Evolutionary conservation across 2,113 vertebrate genomes (phyloP).

Genomic region (Geococcyx californianus): DNA sequence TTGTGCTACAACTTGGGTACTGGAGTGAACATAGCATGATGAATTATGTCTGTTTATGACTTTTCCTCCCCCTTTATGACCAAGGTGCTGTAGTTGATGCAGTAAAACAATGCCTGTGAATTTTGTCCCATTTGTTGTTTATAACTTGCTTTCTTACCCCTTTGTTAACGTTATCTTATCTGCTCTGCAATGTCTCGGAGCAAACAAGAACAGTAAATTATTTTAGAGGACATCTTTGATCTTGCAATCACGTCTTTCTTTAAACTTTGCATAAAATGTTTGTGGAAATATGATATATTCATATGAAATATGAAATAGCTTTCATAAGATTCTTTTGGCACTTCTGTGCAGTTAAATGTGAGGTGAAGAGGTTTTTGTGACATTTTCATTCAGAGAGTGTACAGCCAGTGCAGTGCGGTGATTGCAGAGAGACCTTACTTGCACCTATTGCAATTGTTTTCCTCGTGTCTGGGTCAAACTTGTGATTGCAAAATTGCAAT

Average conservation of each 20-base stretch:
- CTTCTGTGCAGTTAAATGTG: background rate
- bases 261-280: background rate
- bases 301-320: too few relatives aligned
- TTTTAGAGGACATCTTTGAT: background rate
- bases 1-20: background rate
- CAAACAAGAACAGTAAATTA: background rate
- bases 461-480: constrained; percentile 38
- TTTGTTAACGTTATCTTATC: background rate
- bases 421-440: constrained; percentile 33
- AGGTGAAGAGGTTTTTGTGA: background rate
- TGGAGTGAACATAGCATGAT: background rate
- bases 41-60: background rate
- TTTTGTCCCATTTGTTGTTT: background rate
- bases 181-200: background rate
- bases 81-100: background rate
- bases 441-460: constrained; percentile 14
- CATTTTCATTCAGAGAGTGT: background rate
- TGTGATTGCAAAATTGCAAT: constrained; percentile 50
- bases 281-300: background rate
- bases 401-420: background rate
- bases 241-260: background rate
- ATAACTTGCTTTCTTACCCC: background rate
- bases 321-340: background rate
- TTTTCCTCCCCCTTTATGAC: background rate
- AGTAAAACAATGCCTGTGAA: background rate